Evolutionary conservation across 2,888 invertebrate species (phyloP).

Genomic region (Aethes cnicana): DNA sequence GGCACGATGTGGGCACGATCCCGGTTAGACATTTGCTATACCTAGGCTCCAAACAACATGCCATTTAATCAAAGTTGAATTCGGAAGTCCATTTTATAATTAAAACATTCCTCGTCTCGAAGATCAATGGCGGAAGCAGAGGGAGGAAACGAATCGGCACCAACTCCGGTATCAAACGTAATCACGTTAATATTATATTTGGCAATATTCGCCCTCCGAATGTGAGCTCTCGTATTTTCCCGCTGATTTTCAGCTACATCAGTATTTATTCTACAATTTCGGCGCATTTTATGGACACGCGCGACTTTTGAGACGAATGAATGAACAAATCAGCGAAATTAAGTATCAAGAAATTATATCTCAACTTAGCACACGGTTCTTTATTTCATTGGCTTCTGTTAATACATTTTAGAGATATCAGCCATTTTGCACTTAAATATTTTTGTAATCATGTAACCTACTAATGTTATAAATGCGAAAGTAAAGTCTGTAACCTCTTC

Average conservation of each 20-base stretch:
- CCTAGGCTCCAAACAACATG: no score
- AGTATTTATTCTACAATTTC: slow-evolving; percentile 17
- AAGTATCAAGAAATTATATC: no score
- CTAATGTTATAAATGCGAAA: no score
- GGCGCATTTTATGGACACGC: neutral
- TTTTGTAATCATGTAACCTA: no score
- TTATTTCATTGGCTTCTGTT: no score
- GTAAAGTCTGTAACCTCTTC: no score
- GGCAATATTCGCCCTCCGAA: slow-evolving; percentile 17
- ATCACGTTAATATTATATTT: slow-evolving; percentile 27
- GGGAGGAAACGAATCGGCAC: slow-evolving; percentile 18
- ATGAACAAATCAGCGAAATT: no score
- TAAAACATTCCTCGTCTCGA: slow-evolving; percentile 26
- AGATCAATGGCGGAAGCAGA: slow-evolving; percentile 25
- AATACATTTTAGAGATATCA: no score
- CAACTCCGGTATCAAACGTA: slow-evolving; percentile 19
- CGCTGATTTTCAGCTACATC: slow-evolving; percentile 20
- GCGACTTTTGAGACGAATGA: neutral
- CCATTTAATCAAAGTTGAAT: slow-evolving; percentile 18
- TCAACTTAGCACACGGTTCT: no score
- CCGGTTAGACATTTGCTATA: no score
- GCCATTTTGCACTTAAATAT: no score
- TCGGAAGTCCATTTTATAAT: slow-evolving; percentile 25
- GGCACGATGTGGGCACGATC: no score
- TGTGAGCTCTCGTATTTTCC: slow-evolving; percentile 13